Evolutionary conservation across 2,797 vertebrate species (phyloP).

Genomic region (Pangasius larnaudii): DNA sequence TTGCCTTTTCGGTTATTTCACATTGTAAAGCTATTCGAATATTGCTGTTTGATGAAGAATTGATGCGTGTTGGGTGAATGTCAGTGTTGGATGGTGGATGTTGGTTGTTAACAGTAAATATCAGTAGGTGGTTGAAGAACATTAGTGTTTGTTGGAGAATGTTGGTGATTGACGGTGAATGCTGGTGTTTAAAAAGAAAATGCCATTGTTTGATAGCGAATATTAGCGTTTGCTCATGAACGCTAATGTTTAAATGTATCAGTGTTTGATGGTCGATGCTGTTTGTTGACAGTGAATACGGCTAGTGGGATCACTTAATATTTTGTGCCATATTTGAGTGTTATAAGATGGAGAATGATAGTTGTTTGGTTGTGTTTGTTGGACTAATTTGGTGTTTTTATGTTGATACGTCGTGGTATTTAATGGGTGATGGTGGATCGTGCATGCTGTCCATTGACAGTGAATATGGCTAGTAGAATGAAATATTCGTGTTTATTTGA

Average conservation of each 20-base stretch:
- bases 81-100: not conserved
- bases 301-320: not conserved
- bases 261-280: no score
- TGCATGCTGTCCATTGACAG: no score
- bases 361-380: not conserved
- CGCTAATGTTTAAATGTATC: not conserved
- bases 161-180: not conserved
- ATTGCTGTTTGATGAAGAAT: not conserved
- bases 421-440: not conserved
- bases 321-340: not conserved
- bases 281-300: no score
- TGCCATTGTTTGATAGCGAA: not conserved
- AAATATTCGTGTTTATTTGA: not conserved
- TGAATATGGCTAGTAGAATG: no score
- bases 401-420: not conserved
- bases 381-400: not conserved
- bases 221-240: not conserved
- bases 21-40: not conserved
- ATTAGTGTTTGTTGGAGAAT: not conserved
- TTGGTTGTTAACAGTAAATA: conserved; percentile 59
- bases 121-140: conserved; percentile 62
- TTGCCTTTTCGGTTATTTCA: not conserved
- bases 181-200: not conserved
- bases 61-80: not conserved
- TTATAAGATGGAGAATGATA: not conserved